A percentile compares a stretch with the other conserved stretches of the same genome.
These are phyloP conservation scores for Adelphocoris suturalis DNA, from an alignment of 2,888 invertebrate species.

Conservation along the genomic window DNA sequence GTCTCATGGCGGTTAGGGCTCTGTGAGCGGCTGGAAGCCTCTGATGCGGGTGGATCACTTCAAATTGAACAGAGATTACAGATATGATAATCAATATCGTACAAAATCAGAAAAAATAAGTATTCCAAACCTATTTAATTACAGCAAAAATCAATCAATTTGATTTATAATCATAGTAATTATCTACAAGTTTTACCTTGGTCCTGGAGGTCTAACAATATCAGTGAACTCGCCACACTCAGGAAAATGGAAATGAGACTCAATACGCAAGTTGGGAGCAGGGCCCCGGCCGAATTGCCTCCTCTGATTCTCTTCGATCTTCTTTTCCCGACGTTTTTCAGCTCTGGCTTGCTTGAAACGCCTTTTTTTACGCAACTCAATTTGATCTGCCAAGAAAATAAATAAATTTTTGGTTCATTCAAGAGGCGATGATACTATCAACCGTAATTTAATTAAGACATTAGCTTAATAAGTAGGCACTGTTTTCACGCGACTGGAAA, in stretches of 20 bases:
- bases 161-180: background rate
- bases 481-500: constrained; percentile 42
- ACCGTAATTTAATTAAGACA: no score
- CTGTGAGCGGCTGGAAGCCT: constrained; percentile 74
- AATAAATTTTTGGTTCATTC: background rate
- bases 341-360: constrained; percentile 87
- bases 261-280: constrained; percentile 83
- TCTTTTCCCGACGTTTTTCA: constrained; percentile 88
- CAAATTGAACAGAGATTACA: background rate
- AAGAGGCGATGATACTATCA: no score
- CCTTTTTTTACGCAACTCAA: constrained; percentile 85
- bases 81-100: background rate
- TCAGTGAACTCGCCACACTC: constrained; percentile 78
- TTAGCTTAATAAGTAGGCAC: no score
- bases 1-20: constrained; percentile 60
- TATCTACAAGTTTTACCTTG: constrained; percentile 19
- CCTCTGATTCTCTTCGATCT: constrained; percentile 87
- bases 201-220: constrained; percentile 75
- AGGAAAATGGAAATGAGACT: constrained; percentile 83
- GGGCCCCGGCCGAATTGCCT: constrained; percentile 84
- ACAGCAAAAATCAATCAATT: no score
- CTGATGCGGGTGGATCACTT: constrained; percentile 66
- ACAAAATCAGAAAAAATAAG: no score
- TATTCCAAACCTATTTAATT: no score
- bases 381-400: constrained; percentile 82